Evolutionary conservation across 1,140 invertebrate species (phyloP).

Genomic region (Lepidurus apus): DNA sequence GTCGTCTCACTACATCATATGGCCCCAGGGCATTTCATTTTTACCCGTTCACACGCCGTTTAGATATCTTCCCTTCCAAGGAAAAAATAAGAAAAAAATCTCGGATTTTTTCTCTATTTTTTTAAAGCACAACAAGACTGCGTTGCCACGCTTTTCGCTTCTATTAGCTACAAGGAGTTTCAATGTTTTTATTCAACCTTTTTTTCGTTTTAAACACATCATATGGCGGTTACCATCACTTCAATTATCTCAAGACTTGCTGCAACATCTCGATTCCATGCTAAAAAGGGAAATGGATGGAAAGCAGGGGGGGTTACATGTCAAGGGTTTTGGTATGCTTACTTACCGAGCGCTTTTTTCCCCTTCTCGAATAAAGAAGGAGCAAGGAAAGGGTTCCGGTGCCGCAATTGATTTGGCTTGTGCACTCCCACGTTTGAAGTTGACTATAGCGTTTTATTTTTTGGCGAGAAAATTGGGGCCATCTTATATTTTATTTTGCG

Average conservation of each 20-base stretch:
- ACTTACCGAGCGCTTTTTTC: background rate
- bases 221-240: slow-evolving; percentile 1
- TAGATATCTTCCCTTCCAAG: background rate
- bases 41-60: background rate
- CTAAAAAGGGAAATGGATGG: background rate
- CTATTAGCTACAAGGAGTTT: background rate
- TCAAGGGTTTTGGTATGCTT: background rate
- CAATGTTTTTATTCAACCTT: too few species aligned
- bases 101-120: background rate
- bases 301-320: background rate
- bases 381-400: background rate
- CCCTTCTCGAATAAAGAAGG: background rate
- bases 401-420: slow-evolving; percentile 18
- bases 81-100: background rate
- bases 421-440: background rate
- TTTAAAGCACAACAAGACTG: background rate
- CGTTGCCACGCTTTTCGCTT: background rate
- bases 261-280: background rate
- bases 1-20: background rate
- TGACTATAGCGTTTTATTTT: background rate
- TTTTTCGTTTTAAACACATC: slow-evolving; percentile 5
- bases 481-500: background rate
- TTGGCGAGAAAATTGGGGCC: background rate
- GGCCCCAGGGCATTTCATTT: background rate
- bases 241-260: background rate